phyloP scores from a whole-genome alignment of 1,140 invertebrate genomes.

The Callitettix versicolor region DNA sequence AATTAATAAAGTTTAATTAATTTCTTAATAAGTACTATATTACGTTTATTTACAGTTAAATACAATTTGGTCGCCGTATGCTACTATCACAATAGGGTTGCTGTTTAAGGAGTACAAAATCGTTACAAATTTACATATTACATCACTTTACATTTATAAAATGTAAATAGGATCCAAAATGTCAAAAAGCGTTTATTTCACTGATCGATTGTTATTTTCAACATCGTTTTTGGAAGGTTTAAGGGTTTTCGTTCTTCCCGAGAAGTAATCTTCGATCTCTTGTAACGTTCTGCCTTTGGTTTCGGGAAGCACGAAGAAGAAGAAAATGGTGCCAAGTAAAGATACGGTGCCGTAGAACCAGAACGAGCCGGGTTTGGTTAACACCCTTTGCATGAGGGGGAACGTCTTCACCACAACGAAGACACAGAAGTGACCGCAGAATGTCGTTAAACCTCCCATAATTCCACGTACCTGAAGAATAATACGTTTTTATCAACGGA shows the following conservation, averaged over 20 bases:
- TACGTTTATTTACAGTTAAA: no score
- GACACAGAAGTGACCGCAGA: conserved; percentile 47
- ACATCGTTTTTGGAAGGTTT: not conserved
- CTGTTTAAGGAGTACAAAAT: no score
- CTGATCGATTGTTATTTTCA: not conserved
- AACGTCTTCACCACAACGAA: conserved; percentile 59
- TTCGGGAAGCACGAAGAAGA: conserved; percentile 60
- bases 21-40: no score
- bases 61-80: no score
- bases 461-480: conserved; percentile 47
- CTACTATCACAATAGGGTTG: no score
- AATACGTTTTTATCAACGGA: no score
- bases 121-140: no score
- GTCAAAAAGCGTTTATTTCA: no score
- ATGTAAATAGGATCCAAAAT: no score
- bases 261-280: conserved; percentile 63
- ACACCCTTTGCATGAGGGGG: conserved; percentile 38
- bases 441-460: conserved; percentile 54
- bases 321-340: conserved; percentile 38
- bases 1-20: no score
- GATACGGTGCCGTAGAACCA: conserved; percentile 51
- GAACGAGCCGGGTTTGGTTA: conserved; percentile 48
- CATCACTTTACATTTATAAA: no score
- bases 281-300: conserved; percentile 66
- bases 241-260: conserved; percentile 36